A percentile compares a stretch with the other conserved stretches of the same genome.
phyloP scores from a whole-genome alignment of 2,797 vertebrate genomes.

The Cynopterus sphinx region DNA sequence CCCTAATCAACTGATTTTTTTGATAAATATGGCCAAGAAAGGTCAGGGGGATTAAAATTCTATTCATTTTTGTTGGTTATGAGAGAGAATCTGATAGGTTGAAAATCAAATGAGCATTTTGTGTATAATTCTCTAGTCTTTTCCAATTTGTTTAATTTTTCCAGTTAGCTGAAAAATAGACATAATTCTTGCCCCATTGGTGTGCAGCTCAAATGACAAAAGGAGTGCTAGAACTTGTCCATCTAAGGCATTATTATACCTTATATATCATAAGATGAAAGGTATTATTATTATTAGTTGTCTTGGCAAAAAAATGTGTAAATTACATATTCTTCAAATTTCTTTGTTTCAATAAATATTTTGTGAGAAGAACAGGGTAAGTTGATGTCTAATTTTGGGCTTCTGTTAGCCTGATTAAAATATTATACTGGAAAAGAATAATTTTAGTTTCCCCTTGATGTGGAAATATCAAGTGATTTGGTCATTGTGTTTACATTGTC shows the following conservation, averaged over 20 bases:
- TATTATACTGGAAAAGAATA: not conserved
- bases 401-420: not conserved
- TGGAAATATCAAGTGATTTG: not conserved
- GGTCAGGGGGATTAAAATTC: not conserved
- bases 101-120: not conserved
- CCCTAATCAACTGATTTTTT: not conserved
- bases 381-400: not conserved
- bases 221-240: not conserved
- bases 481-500: not conserved
- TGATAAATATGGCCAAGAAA: slow-evolving; percentile 17
- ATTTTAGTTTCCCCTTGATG: not conserved
- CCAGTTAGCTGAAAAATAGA: not conserved
- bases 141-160: not conserved
- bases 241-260: not conserved
- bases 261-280: not conserved
- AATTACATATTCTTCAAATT: not conserved
- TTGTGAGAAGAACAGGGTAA: not conserved
- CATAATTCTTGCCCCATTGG: not conserved
- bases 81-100: not conserved
- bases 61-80: not conserved
- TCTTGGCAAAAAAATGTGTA: not conserved
- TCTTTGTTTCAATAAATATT: slow-evolving; percentile 18
- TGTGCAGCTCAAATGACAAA: not conserved
- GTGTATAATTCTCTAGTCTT: not conserved
- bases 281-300: not conserved